These are phyloP conservation scores for Germaria angustata DNA, from an alignment of 2,888 invertebrate species.

Conservation along the genomic window DNA sequence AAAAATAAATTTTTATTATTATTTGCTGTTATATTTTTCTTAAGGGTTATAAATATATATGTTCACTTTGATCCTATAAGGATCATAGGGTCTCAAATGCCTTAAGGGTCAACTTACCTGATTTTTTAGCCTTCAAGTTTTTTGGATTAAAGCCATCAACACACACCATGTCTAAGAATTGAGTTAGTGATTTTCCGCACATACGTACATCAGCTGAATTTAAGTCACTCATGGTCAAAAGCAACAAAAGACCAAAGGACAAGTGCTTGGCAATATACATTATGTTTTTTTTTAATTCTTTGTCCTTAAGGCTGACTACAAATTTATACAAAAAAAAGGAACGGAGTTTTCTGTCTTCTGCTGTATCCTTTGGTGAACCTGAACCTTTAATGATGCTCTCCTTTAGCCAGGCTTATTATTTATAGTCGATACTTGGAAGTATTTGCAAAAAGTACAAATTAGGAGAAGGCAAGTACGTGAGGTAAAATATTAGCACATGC, in stretches of 20 bases:
- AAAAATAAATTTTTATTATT: not conserved
- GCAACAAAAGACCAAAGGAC: not conserved
- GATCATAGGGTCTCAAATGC: no score
- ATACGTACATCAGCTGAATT: not conserved
- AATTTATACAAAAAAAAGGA: no score
- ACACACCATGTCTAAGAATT: constrained; percentile 11
- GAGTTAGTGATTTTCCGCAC: constrained; percentile 8
- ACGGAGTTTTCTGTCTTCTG: not conserved
- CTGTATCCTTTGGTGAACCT: not conserved
- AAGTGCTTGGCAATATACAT: not conserved
- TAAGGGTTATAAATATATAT: not conserved
- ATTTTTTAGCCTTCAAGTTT: constrained; percentile 22
- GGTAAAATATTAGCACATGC: constrained; percentile 34
- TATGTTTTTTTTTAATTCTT: not conserved
- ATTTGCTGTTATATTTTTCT: not conserved
- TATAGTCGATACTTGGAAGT: constrained; percentile 14
- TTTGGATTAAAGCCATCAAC: constrained; percentile 32
- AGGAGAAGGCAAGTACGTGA: not conserved
- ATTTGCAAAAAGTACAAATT: not conserved
- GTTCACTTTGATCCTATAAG: no score
- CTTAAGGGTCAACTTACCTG: constrained; percentile 2
- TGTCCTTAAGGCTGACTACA: no score
- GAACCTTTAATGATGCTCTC: not conserved
- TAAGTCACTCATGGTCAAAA: not conserved
- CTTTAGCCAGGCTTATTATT: not conserved